A percentile compares a stretch with the other conserved stretches of the same genome.
These are phyloP conservation scores for Perizoma flavofasciatum DNA, from an alignment of 2,888 invertebrate species.

Conservation along the genomic window DNA sequence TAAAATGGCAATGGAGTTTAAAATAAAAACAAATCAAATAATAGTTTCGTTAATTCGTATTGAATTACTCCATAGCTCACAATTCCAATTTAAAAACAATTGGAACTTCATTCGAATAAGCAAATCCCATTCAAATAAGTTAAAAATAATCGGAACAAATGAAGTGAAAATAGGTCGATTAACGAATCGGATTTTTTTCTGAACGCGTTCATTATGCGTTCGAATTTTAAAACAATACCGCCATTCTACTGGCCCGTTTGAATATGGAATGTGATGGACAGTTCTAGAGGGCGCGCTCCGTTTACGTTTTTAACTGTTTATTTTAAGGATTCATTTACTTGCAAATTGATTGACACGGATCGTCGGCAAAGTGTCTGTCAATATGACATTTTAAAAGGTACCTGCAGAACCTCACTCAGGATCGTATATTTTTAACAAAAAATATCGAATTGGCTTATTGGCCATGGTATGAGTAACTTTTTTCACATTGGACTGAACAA, in stretches of 20 bases:
- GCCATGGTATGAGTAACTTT: slow-evolving; percentile 1
- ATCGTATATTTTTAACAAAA: slow-evolving; percentile 11
- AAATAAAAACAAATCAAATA: slow-evolving; percentile 56
- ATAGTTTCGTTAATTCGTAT: slow-evolving; percentile 78
- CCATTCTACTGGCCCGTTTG: slow-evolving; percentile 74
- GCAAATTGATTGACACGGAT: slow-evolving; percentile 55
- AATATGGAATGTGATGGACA: slow-evolving; percentile 77
- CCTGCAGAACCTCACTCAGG: slow-evolving; percentile 22
- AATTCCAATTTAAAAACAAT: slow-evolving; percentile 61
- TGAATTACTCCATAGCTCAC: slow-evolving; percentile 73
- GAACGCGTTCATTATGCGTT: slow-evolving; percentile 71
- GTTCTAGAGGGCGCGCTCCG: slow-evolving; percentile 55
- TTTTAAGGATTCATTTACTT: slow-evolving; percentile 63
- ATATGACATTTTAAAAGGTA: slow-evolving; percentile 55
- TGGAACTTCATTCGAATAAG: slow-evolving; percentile 63
- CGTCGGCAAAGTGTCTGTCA: slow-evolving; percentile 56
- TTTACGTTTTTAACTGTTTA: slow-evolving; percentile 68
- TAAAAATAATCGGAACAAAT: slow-evolving; percentile 66
- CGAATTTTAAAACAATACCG: slow-evolving; percentile 78
- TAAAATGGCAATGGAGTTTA: slow-evolving; percentile 11
- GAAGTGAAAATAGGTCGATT: slow-evolving; percentile 79
- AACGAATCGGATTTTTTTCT: slow-evolving; percentile 62
- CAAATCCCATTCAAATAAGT: slow-evolving; percentile 61
- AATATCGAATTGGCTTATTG: background rate
- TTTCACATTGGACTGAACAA: slow-evolving; percentile 12